Conservation (phyloP, 2,797 vertebrate species). For the Muscicapa striata region DNA sequence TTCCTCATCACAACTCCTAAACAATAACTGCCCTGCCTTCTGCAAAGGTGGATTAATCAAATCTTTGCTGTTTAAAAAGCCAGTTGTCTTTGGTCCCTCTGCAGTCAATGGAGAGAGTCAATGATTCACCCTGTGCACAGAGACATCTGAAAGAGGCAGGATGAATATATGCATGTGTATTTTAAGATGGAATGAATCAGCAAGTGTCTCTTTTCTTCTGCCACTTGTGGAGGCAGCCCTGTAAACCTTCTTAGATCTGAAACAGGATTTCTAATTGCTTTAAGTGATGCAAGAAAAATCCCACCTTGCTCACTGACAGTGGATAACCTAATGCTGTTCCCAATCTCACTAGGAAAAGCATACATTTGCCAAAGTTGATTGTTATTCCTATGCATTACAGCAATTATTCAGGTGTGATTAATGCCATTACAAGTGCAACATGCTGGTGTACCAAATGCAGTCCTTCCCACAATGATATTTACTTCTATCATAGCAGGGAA, state of each 20-base stretch:
- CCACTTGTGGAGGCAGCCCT: background rate
- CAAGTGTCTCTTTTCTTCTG: background rate
- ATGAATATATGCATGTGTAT: constrained; percentile 2
- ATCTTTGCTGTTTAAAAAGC: background rate
- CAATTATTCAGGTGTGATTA: background rate
- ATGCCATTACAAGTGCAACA: background rate
- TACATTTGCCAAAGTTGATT: background rate
- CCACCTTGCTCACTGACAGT: background rate
- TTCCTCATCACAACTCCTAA: background rate
- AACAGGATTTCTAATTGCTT: constrained; percentile 4
- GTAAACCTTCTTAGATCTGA: background rate
- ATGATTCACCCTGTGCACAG: background rate
- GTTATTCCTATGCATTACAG: background rate
- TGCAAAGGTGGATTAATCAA: background rate
- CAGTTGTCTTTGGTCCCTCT: background rate
- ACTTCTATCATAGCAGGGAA: background rate
- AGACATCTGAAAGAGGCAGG: background rate
- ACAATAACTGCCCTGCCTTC: background rate
- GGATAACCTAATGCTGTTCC: background rate
- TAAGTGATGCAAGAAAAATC: background rate
- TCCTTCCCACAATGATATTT: background rate
- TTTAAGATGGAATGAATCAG: constrained; percentile 43
- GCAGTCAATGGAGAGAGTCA: background rate
- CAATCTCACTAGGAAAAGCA: background rate
- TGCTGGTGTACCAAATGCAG: background rate